These are phyloP conservation scores for Thyatira batis DNA, from an alignment of 2,888 invertebrate species.

Conservation along the genomic window DNA sequence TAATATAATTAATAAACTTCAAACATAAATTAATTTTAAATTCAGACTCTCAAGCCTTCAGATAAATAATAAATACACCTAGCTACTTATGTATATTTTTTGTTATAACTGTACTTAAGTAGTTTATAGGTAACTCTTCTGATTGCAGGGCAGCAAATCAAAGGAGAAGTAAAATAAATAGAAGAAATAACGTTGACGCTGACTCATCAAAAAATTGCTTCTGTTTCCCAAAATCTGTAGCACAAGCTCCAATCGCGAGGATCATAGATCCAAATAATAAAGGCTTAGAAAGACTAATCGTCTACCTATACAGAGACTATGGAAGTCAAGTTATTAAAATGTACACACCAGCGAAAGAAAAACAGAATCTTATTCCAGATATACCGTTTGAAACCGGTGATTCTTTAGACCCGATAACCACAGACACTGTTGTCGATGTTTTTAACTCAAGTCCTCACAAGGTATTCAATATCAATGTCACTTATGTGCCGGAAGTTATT, in stretches of 20 bases:
- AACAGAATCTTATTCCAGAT: slow-evolving; percentile 56
- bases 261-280: slow-evolving; percentile 21
- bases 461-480: slow-evolving; percentile 4
- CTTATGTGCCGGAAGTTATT: not conserved
- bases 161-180: not conserved
- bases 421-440: slow-evolving; percentile 20
- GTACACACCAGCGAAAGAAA: slow-evolving; percentile 47
- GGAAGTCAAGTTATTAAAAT: slow-evolving; percentile 32
- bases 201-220: slow-evolving; percentile 26
- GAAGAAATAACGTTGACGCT: not conserved
- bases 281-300: slow-evolving; percentile 49
- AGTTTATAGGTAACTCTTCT: too few species aligned
- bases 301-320: slow-evolving; percentile 49
- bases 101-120: not conserved
- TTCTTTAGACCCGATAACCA: slow-evolving; percentile 15
- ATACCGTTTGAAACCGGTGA: slow-evolving; percentile 41
- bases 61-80: too few species aligned
- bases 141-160: not conserved
- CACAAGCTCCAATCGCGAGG: slow-evolving; percentile 24
- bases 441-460: slow-evolving; percentile 17
- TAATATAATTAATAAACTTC: too few species aligned
- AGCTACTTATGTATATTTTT: too few species aligned
- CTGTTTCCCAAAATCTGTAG: slow-evolving; percentile 29
- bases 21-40: too few species aligned
- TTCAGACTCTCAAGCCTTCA: too few species aligned